phyloP scores from a whole-genome alignment of 2,888 invertebrate genomes.

The Agapostemon virescens region DNA sequence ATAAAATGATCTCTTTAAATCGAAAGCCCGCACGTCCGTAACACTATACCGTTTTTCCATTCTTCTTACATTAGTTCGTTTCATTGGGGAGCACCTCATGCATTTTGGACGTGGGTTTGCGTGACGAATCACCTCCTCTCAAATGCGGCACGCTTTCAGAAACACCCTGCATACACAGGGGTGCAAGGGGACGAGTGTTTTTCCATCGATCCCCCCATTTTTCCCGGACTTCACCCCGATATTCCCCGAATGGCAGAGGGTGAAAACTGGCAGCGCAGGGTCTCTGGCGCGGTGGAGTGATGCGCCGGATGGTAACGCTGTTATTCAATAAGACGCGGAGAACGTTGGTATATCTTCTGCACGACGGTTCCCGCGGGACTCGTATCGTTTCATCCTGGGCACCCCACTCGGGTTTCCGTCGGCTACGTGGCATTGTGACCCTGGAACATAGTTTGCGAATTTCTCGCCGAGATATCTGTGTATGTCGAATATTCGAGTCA shows the following conservation, averaged over 20 bases:
- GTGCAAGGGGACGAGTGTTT: slow-evolving; percentile 28
- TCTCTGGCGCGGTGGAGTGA: slow-evolving; percentile 12
- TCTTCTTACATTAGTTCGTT: neutral
- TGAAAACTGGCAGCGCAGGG: slow-evolving; percentile 30
- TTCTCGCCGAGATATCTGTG: slow-evolving; percentile 47
- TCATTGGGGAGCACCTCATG: neutral
- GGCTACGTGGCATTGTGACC: slow-evolving; percentile 53
- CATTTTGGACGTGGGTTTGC: neutral
- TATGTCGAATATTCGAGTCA: slow-evolving; percentile 41
- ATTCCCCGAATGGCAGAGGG: slow-evolving; percentile 58
- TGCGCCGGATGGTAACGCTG: slow-evolving; percentile 59
- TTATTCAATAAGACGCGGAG: slow-evolving; percentile 66
- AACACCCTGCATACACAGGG: neutral
- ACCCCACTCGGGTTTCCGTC: slow-evolving; percentile 34
- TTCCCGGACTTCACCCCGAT: slow-evolving; percentile 34
- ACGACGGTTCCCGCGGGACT: slow-evolving; percentile 59
- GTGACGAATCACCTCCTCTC: neutral
- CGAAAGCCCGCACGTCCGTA: neutral
- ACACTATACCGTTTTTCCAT: neutral
- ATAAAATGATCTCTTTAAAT: neutral
- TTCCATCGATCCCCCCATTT: slow-evolving; percentile 54
- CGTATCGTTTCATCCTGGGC: slow-evolving; percentile 62
- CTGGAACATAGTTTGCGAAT: slow-evolving; percentile 51
- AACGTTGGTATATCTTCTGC: slow-evolving; percentile 47
- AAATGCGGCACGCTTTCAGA: neutral